Conservation (phyloP, 2,888 invertebrate genomes). For the Archips xylosteana region DNA sequence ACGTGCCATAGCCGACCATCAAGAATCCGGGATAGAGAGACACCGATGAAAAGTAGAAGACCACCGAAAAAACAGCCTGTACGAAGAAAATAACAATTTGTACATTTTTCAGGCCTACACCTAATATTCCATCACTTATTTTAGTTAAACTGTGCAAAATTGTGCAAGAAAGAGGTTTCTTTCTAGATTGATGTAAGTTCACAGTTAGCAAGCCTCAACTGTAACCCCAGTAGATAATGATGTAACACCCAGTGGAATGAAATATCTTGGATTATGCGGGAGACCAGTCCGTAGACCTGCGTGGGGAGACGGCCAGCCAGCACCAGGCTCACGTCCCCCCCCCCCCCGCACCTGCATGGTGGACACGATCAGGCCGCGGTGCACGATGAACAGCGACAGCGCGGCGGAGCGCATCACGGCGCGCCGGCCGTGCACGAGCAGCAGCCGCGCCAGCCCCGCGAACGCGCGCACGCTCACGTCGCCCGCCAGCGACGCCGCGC, state of each 20-base stretch:
- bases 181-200: no score
- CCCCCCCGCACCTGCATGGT: conserved; percentile 90
- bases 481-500: conserved; percentile 97
- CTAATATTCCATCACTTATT: not conserved
- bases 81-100: conserved; percentile 32
- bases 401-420: conserved; percentile 98
- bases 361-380: conserved; percentile 98
- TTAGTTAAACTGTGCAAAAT: no score
- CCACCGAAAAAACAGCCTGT: conserved; percentile 98
- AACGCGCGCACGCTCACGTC: conserved; percentile 98
- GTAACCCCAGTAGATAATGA: no score
- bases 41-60: conserved; percentile 99
- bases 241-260: no score
- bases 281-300: no score
- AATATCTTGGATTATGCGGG: no score
- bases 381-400: conserved; percentile 99
- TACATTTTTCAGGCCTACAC: not conserved
- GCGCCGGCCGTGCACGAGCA: conserved; percentile 96
- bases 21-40: conserved; percentile 99
- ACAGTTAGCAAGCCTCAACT: no score
- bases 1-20: conserved; percentile 99
- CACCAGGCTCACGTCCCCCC: no score
- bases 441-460: conserved; percentile 91
- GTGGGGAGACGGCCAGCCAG: no score
- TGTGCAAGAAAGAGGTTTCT: not conserved